A percentile compares a stretch with the other conserved stretches of the same genome.
Evolutionary conservation across 2,888 invertebrate genomes (phyloP).

Genomic region (Euzetes globulus): DNA sequence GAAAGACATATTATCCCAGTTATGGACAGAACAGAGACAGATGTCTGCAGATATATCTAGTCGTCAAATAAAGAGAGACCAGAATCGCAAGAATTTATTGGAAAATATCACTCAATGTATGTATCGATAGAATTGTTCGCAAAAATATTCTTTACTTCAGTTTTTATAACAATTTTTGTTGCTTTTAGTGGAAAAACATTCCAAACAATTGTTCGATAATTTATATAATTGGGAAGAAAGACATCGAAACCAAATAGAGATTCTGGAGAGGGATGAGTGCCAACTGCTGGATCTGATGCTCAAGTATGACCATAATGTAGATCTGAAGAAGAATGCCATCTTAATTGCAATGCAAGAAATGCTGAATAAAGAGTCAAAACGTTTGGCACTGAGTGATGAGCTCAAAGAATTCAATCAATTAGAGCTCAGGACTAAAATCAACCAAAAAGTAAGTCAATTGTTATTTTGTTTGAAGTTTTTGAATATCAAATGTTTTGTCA

Average conservation of each 20-base stretch:
- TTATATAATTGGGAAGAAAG: slow-evolving; percentile 19
- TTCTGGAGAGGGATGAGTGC: not conserved
- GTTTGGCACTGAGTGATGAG: not conserved
- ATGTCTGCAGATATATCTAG: not conserved
- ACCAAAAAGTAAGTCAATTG: not conserved
- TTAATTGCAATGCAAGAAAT: slow-evolving; percentile 4
- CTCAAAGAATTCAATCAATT: slow-evolving; percentile 3
- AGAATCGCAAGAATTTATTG: not conserved
- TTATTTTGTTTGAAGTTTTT: not conserved
- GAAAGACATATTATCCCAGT: not conserved
- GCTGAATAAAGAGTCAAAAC: not conserved
- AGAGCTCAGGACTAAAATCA: not conserved
- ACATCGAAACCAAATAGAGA: not conserved
- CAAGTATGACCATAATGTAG: not conserved
- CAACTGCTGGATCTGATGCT: not conserved
- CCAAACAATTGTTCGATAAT: slow-evolving; percentile 13
- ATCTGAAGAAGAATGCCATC: not conserved
- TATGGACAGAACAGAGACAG: slow-evolving; percentile 2
- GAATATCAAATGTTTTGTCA: not conserved
- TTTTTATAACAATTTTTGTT: not conserved
- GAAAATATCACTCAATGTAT: not conserved
- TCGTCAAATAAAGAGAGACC: not conserved
- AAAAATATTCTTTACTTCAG: not conserved
- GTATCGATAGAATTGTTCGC: not conserved
- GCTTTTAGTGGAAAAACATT: slow-evolving; percentile 19